These are phyloP conservation scores for Danio tinwini DNA, from an alignment of 2,797 vertebrate genomes.

Conservation along the genomic window DNA sequence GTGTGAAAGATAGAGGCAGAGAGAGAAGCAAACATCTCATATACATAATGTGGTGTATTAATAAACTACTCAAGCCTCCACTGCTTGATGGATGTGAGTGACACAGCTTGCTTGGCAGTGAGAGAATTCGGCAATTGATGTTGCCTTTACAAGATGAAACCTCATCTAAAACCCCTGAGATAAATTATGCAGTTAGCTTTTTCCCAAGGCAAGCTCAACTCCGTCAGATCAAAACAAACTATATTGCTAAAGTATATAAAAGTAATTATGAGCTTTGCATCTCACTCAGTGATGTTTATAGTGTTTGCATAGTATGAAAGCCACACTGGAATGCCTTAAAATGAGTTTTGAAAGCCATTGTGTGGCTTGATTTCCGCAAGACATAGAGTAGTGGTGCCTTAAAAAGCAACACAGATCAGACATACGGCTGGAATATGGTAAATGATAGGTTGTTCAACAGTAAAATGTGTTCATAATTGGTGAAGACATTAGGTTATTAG, in stretches of 20 bases:
- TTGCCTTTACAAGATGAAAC: conserved; percentile 55
- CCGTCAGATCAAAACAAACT: conserved; percentile 22
- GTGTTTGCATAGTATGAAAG: conserved; percentile 2
- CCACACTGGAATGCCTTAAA: not conserved
- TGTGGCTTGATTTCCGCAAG: not conserved
- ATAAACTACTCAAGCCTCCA: conserved; percentile 70
- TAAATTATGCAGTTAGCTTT: conserved; percentile 39
- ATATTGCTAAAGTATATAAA: conserved; percentile 13
- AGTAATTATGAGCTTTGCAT: conserved; percentile 15
- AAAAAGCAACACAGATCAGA: not conserved
- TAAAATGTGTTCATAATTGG: not conserved
- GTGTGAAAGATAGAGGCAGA: conserved; percentile 72
- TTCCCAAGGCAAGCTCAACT: conserved; percentile 14
- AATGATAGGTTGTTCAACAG: conserved; percentile 5
- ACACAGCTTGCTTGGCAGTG: conserved; percentile 64
- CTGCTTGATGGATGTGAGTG: conserved; percentile 74
- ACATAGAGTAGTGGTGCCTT: not conserved
- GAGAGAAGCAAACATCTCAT: conserved; percentile 74
- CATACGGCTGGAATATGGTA: conserved; percentile 2
- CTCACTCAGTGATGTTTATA: conserved; percentile 9
- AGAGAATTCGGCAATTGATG: conserved; percentile 50
- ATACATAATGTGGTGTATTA: conserved; percentile 75
- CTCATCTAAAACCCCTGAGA: conserved; percentile 34
- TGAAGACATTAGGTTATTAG: conserved; percentile 12
- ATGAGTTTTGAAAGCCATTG: not conserved